Conservation (phyloP, 1,140 invertebrate species). For the Acromyrmex charruanus region DNA sequence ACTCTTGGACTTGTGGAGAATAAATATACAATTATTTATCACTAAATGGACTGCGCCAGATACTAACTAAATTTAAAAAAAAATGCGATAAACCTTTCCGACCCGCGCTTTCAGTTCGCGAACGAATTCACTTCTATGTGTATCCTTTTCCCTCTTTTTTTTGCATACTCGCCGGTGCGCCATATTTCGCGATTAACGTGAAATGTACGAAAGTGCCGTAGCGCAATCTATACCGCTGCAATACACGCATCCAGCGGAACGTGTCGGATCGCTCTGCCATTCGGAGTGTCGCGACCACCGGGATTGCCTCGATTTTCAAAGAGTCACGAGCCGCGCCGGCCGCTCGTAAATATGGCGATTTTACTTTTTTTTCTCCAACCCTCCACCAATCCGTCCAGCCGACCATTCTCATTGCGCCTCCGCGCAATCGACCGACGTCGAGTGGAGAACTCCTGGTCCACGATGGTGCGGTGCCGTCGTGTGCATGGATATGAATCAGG, state of each 20-base stretch:
- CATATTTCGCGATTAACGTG: slow-evolving; percentile 51
- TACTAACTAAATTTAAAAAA: background rate
- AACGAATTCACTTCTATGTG: background rate
- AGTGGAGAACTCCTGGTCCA: slow-evolving; percentile 26
- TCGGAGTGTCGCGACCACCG: slow-evolving; percentile 31
- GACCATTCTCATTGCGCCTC: background rate
- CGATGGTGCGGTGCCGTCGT: background rate
- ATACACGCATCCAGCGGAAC: slow-evolving; percentile 42
- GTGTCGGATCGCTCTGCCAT: slow-evolving; percentile 51
- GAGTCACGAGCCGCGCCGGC: slow-evolving; percentile 67
- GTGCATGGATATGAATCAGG: slow-evolving; percentile 77
- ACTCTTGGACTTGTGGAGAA: background rate
- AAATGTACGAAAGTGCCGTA: slow-evolving; percentile 64
- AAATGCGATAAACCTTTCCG: slow-evolving; percentile 4
- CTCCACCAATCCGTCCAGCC: background rate
- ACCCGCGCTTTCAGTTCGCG: slow-evolving; percentile 42
- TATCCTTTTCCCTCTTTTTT: background rate
- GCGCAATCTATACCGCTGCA: slow-evolving; percentile 62
- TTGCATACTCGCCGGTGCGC: slow-evolving; percentile 1
- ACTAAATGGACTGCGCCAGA: background rate
- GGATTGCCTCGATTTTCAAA: slow-evolving; percentile 75
- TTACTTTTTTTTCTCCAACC: slow-evolving; percentile 25
- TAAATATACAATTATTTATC: background rate
- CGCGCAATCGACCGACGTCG: slow-evolving; percentile 38
- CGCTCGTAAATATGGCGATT: slow-evolving; percentile 72